These are phyloP conservation scores for Augiades crinisus DNA, from an alignment of 2,888 invertebrate species.

Conservation along the genomic window DNA sequence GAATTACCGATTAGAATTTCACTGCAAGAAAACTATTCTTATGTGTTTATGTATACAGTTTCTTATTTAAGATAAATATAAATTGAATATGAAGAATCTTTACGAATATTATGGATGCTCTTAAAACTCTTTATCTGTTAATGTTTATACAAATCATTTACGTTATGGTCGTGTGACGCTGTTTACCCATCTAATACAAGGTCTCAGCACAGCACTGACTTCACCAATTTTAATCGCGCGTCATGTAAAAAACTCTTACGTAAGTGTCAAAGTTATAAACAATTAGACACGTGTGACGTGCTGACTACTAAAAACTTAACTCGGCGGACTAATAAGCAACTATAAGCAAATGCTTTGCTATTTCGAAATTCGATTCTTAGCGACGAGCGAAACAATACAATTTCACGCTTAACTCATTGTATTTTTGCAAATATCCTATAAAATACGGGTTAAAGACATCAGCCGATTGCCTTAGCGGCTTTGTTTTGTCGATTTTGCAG, in stretches of 20 bases:
- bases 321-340: not conserved
- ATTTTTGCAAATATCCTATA: not conserved
- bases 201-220: conserved; percentile 30
- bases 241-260: conserved; percentile 55
- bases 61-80: no score
- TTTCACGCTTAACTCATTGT: not conserved
- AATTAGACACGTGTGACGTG: conserved; percentile 26
- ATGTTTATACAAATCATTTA: not conserved
- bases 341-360: not conserved
- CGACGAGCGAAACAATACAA: conserved; percentile 6
- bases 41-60: no score
- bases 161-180: not conserved
- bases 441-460: not conserved
- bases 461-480: not conserved
- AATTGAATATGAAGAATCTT: no score
- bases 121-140: not conserved
- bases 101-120: no score
- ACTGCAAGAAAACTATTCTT: no score
- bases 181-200: conserved; percentile 25
- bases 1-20: no score
- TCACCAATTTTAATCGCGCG: conserved; percentile 40
- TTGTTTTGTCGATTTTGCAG: not conserved
- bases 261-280: conserved; percentile 53
- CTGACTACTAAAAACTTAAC: conserved; percentile 7
- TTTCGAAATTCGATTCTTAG: conserved; percentile 1